These are phyloP conservation scores for Didymodactylos carnosus DNA, from an alignment of 2,888 invertebrate species.

Conservation along the genomic window DNA sequence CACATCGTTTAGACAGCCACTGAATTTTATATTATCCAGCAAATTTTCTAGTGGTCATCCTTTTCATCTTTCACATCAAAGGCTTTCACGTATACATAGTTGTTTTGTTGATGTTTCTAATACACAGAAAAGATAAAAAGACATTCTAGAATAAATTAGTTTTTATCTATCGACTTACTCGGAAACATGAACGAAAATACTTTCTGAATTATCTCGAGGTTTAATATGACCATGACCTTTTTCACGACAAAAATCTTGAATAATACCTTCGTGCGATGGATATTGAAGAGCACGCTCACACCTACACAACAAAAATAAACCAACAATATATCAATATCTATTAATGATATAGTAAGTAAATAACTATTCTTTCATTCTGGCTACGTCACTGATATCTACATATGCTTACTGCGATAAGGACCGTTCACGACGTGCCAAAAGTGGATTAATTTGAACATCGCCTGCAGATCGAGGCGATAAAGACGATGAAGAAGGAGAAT, in stretches of 20 bases:
- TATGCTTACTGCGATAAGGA: not conserved
- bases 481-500: not conserved
- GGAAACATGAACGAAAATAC: slow-evolving; percentile 67
- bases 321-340: too few species aligned
- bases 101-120: too few species aligned
- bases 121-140: too few species aligned
- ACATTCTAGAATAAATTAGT: too few species aligned
- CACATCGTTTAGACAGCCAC: too few species aligned
- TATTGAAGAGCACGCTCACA: slow-evolving; percentile 56
- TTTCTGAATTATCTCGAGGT: slow-evolving; percentile 40
- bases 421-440: not conserved
- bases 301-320: slow-evolving; percentile 36
- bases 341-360: too few species aligned
- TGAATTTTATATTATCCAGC: too few species aligned
- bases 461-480: not conserved
- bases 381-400: too few species aligned
- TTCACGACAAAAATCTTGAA: slow-evolving; percentile 61
- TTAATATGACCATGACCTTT: slow-evolving; percentile 70
- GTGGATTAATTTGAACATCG: not conserved
- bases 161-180: slow-evolving; percentile 65
- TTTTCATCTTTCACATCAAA: too few species aligned
- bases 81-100: too few species aligned
- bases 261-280: slow-evolving; percentile 52
- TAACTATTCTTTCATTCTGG: too few species aligned
- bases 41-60: too few species aligned